Conservation (phyloP, 2,888 invertebrate species). For the Trissoscelio sp. region DNA sequence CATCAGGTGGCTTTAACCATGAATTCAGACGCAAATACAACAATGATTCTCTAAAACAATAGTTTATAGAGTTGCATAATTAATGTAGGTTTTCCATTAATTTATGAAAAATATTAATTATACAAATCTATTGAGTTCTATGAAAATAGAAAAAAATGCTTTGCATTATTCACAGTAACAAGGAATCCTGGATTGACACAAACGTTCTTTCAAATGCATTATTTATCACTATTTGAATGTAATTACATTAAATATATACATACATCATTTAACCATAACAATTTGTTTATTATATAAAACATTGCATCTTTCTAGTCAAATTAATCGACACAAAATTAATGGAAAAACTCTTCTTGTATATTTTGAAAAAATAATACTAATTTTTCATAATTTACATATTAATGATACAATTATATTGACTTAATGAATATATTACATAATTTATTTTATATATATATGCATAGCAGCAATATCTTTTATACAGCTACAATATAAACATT, state of each 20-base stretch:
- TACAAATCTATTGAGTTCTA: conserved; percentile 36
- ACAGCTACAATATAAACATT: conserved; percentile 11
- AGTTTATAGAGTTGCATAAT: conserved; percentile 36
- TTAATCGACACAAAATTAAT: neutral
- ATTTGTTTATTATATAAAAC: neutral
- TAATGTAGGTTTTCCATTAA: conserved; percentile 26
- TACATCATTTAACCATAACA: neutral
- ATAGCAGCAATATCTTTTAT: neutral
- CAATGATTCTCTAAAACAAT: conserved; percentile 42
- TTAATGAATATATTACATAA: no score
- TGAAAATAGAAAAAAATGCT: conserved; percentile 52
- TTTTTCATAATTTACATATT: no score
- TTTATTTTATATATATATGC: neutral
- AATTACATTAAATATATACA: neutral
- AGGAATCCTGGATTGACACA: conserved; percentile 31
- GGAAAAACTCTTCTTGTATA: no score
- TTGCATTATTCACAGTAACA: conserved; percentile 38
- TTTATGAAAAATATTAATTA: conserved; percentile 47
- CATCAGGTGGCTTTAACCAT: no score
- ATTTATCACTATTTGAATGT: conserved; percentile 12
- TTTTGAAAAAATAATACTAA: no score
- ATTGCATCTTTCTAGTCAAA: neutral
- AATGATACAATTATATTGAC: neutral
- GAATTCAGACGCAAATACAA: no score
- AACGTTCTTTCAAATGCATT: conserved; percentile 44